Conservation (phyloP, 2,113 vertebrate species). For the Amblyopsis rosae region DNA sequence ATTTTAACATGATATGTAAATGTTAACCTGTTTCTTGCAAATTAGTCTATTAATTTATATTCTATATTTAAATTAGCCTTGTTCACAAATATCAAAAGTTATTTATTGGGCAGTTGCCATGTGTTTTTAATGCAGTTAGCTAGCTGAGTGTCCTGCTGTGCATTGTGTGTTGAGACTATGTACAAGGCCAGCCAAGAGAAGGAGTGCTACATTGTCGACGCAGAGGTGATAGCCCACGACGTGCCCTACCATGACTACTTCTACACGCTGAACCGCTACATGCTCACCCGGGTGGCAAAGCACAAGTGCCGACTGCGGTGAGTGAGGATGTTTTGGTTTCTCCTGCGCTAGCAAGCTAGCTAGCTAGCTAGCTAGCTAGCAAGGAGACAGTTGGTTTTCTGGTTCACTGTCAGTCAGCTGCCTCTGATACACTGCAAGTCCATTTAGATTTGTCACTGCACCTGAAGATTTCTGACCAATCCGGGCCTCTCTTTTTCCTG, state of each 20-base stretch:
- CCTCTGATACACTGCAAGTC: too few relatives aligned
- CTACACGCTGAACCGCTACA: conserved; percentile 92
- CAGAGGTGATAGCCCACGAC: conserved; percentile 89
- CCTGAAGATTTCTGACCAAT: too few relatives aligned
- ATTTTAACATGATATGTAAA: too few relatives aligned
- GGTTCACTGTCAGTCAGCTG: neutral
- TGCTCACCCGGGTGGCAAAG: conserved; percentile 85
- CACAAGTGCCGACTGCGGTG: conserved; percentile 90
- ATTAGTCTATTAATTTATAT: too few relatives aligned
- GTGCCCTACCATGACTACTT: conserved; percentile 93
- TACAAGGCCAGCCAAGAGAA: conserved; percentile 92
- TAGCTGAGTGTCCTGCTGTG: conserved; percentile 13
- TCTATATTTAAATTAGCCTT: too few relatives aligned
- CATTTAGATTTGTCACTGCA: too few relatives aligned
- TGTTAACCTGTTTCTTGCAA: too few relatives aligned
- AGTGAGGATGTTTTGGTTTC: neutral
- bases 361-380: neutral
- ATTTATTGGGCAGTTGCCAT: too few relatives aligned
- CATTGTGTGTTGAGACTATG: conserved; percentile 78
- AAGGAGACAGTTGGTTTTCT: neutral
- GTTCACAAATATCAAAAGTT: too few relatives aligned
- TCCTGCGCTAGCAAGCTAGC: neutral
- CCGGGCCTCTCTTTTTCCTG: too few relatives aligned
- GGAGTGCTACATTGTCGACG: conserved; percentile 89
- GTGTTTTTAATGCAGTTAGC: too few relatives aligned